phyloP scores from a whole-genome alignment of 2,888 invertebrate genomes.

The Brenthis daphne region DNA sequence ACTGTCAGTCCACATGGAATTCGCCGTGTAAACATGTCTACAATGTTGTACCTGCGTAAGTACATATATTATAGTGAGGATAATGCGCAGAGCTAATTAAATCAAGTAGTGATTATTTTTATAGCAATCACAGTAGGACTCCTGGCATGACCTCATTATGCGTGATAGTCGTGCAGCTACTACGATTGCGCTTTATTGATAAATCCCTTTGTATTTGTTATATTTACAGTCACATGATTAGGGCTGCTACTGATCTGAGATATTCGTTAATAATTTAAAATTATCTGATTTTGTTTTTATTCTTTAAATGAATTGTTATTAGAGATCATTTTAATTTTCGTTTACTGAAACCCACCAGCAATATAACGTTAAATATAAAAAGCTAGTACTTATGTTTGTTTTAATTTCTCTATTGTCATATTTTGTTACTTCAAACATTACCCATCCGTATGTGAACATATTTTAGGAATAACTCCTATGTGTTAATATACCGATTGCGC shows the following conservation, averaged over 20 bases:
- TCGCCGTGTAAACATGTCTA: constrained; percentile 9
- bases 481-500: no score
- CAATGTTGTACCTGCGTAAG: constrained; percentile 7
- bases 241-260: constrained; percentile 1
- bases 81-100: constrained; percentile 32
- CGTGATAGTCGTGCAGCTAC: constrained; percentile 28
- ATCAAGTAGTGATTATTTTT: constrained; percentile 31
- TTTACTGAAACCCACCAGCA: no score
- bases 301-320: no score
- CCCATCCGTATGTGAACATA: no score
- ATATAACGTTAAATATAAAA: no score
- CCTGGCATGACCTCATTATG: constrained; percentile 36
- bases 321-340: no score
- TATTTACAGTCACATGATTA: constrained; percentile 15
- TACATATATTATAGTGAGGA: constrained; percentile 14
- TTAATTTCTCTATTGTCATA: no score
- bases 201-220: constrained; percentile 28
- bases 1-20: not conserved
- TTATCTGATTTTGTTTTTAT: no score
- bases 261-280: no score
- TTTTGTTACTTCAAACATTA: no score
- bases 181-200: constrained; percentile 32
- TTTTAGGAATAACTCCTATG: no score
- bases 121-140: constrained; percentile 22
- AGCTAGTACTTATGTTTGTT: no score